phyloP scores from a whole-genome alignment of 64 coral and sea anemone genomes.

The Stichodactyla mertensii region DNA sequence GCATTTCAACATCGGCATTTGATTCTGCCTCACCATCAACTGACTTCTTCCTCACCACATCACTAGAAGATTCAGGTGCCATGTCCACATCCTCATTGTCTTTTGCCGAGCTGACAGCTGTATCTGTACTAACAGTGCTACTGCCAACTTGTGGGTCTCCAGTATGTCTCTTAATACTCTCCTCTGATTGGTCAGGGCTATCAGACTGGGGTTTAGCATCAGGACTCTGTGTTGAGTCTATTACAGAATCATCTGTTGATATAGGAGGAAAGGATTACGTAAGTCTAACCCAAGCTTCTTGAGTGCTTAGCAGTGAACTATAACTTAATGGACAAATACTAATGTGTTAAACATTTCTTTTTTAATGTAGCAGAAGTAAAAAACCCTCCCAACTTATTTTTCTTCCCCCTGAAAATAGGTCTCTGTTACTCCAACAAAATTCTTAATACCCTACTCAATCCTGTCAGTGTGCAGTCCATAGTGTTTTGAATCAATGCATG shows the following conservation, averaged over 20 bases:
- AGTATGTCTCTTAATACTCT: slow-evolving; percentile 35
- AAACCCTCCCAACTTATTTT: no score
- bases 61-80: slow-evolving; percentile 23
- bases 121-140: slow-evolving; percentile 53
- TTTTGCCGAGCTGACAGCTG: slow-evolving; percentile 45
- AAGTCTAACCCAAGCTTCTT: not conserved
- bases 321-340: no score
- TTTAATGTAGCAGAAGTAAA: no score
- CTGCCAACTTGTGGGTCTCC: slow-evolving; percentile 66
- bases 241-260: slow-evolving; percentile 61
- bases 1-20: slow-evolving; percentile 6
- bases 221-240: slow-evolving; percentile 82
- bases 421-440: no score
- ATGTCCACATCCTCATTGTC: slow-evolving; percentile 25
- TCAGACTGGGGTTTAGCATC: slow-evolving; percentile 45
- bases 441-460: no score
- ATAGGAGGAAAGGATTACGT: not conserved
- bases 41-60: not conserved
- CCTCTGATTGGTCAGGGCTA: slow-evolving; percentile 21
- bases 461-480: not conserved
- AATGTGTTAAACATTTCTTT: no score
- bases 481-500: no score
- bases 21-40: not conserved
- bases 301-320: no score
- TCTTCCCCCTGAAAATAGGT: no score